Conservation (phyloP, 2,113 vertebrate species). For the Dromiciops gliroides region DNA sequence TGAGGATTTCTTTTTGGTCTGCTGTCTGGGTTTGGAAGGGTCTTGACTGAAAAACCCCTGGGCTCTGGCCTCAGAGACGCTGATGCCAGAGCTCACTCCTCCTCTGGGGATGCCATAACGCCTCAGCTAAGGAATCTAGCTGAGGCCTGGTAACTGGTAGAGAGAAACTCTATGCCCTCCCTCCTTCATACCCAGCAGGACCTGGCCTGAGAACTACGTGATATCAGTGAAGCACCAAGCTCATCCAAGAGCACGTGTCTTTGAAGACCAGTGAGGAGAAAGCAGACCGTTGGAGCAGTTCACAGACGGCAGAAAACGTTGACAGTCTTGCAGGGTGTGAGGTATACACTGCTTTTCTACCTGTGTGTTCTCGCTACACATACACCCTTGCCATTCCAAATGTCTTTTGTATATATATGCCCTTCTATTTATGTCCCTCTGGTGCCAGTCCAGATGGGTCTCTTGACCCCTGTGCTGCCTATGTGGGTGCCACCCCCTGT, state of each 20-base stretch:
- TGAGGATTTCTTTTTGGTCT: background rate
- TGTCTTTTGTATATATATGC: background rate
- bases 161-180: background rate
- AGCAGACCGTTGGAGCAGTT: background rate
- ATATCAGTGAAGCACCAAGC: background rate
- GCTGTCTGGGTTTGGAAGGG: background rate
- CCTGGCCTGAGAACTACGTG: background rate
- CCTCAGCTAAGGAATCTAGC: too few relatives aligned
- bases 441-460: too few relatives aligned
- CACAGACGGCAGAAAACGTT: background rate
- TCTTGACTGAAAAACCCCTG: too few relatives aligned
- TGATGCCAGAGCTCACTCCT: background rate
- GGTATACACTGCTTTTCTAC: background rate
- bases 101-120: too few relatives aligned
- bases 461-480: too few relatives aligned
- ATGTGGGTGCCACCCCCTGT: background rate
- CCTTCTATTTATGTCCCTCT: too few relatives aligned
- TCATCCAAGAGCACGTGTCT: background rate
- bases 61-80: background rate
- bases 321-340: background rate
- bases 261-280: too few relatives aligned
- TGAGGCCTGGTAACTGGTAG: background rate
- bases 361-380: background rate
- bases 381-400: background rate
- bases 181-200: background rate